Evolutionary conservation across 2,888 invertebrate genomes (phyloP).

Genomic region (Macrophya annulata): DNA sequence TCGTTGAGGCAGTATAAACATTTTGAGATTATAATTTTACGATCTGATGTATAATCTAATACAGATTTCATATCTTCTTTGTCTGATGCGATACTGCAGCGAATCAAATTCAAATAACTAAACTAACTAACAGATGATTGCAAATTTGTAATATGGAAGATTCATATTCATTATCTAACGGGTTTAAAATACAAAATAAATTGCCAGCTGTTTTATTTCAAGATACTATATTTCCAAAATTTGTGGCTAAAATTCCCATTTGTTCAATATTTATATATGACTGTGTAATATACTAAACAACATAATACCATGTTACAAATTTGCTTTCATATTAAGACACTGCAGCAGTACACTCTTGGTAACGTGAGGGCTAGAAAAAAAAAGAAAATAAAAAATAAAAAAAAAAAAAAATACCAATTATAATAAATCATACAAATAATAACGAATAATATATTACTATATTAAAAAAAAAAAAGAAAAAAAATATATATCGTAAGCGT

Average conservation of each 20-base stretch:
- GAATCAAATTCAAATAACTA: not conserved
- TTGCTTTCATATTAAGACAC: constrained; percentile 17
- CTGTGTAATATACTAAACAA: not conserved
- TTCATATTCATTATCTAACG: constrained; percentile 7
- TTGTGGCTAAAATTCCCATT: not conserved
- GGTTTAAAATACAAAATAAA: not conserved
- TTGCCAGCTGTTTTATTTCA: not conserved
- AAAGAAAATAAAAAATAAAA: not conserved
- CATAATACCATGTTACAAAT: constrained; percentile 19
- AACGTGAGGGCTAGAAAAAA: not conserved
- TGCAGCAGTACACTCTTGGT: not conserved
- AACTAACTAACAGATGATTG: not conserved
- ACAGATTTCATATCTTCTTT: not conserved
- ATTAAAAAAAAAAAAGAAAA: constrained; percentile 7
- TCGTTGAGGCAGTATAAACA: constrained; percentile 2
- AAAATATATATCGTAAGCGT: not conserved
- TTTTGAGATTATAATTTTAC: not conserved
- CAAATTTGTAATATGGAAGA: constrained; percentile 12
- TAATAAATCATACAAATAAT: constrained; percentile 41
- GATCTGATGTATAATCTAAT: not conserved
- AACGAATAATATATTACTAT: constrained; percentile 46
- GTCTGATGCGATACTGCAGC: not conserved
- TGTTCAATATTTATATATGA: not conserved
- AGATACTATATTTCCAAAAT: not conserved
- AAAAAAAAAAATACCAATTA: constrained; percentile 14